Conservation (phyloP, 2,113 vertebrate genomes). For the Eulemur macaco region DNA sequence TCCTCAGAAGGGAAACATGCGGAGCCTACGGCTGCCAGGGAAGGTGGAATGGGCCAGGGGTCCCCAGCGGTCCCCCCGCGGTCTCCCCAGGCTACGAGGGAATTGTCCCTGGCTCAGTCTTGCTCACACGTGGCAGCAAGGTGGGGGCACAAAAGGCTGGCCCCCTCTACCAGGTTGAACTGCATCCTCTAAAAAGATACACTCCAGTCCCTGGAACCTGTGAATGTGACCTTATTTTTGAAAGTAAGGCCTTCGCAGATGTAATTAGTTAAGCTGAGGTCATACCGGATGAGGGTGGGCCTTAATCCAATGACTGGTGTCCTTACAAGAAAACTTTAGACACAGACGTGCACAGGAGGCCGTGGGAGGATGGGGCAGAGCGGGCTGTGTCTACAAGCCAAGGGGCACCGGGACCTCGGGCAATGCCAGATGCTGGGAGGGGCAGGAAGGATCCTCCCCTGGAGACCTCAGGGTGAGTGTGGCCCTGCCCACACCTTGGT, state of each 20-base stretch:
- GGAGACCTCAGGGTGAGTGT: background rate
- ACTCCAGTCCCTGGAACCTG: background rate
- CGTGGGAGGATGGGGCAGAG: accelerated
- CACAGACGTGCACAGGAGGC: background rate
- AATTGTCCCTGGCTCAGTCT: accelerated
- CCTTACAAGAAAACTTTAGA: background rate
- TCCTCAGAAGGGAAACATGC: background rate
- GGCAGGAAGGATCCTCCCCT: background rate
- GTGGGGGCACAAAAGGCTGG: too few relatives aligned
- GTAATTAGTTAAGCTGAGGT: too few relatives aligned
- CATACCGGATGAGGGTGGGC: background rate
- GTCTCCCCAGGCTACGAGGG: background rate
- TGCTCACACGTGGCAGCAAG: background rate
- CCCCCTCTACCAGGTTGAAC: background rate
- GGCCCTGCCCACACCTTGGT: background rate
- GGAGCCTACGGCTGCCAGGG: background rate
- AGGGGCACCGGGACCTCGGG: accelerated
- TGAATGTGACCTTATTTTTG: background rate
- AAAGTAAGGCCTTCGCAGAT: background rate
- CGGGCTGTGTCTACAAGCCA: accelerated
- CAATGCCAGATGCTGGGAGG: accelerated
- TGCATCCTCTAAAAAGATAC: background rate
- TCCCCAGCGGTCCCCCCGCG: background rate
- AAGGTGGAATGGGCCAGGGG: too few relatives aligned
- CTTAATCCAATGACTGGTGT: background rate